Conservation (phyloP, 2,888 invertebrate genomes). For the Macrostomum cliftonense region DNA sequence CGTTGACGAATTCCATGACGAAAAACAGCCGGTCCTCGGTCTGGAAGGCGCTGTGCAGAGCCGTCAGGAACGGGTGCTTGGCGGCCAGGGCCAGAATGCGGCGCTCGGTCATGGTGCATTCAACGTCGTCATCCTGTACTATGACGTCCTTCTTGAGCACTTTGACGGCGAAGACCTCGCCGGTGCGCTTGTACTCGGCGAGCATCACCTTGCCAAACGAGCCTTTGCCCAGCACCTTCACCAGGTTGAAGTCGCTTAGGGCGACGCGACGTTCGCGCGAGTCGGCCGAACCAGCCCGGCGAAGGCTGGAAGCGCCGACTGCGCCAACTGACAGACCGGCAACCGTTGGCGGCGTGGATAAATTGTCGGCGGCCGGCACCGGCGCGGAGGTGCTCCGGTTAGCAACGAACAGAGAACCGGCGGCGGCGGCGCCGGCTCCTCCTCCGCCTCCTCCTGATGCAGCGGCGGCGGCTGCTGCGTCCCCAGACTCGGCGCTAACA, state of each 20-base stretch:
- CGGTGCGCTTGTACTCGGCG: slow-evolving; percentile 74
- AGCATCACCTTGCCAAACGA: slow-evolving; percentile 95
- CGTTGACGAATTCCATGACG: slow-evolving; percentile 98
- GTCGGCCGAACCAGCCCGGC: background rate
- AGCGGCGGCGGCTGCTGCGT: too few species aligned
- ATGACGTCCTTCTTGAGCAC: slow-evolving; percentile 92
- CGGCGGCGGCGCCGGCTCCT: too few species aligned
- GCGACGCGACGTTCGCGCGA: background rate
- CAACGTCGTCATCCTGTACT: slow-evolving; percentile 94
- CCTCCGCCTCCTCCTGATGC: too few species aligned
- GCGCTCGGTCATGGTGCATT: slow-evolving; percentile 96
- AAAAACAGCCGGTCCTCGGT: slow-evolving; percentile 86
- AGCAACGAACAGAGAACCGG: too few species aligned
- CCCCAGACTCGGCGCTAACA: too few species aligned
- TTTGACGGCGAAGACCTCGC: slow-evolving; percentile 55
- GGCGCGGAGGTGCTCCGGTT: too few species aligned
- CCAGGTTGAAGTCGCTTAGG: slow-evolving; percentile 70
- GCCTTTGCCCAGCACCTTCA: slow-evolving; percentile 94
- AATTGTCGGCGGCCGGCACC: too few species aligned
- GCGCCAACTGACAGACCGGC: too few species aligned
- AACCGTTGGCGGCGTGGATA: too few species aligned
- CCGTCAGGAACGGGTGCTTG: slow-evolving; percentile 88
- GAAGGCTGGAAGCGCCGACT: background rate
- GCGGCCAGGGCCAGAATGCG: slow-evolving; percentile 88
- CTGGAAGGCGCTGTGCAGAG: slow-evolving; percentile 88